phyloP scores from a whole-genome alignment of 2,113 vertebrate genomes.

The Piaya cayana region DNA sequence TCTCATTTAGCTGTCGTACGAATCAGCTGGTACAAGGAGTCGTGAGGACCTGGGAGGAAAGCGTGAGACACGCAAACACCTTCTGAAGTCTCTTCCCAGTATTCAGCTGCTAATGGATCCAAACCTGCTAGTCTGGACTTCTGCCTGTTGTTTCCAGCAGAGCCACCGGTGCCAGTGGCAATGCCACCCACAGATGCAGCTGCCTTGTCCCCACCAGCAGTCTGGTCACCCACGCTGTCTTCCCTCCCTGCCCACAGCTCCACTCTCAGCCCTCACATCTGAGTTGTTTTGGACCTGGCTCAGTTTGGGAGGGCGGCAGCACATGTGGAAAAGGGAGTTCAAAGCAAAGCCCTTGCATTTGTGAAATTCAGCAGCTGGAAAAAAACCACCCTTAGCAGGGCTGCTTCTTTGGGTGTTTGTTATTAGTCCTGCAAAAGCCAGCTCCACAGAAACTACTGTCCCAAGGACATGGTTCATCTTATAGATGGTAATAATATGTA shows the following conservation, averaged over 20 bases:
- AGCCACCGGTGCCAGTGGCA: too few species aligned
- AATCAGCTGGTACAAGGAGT: not conserved
- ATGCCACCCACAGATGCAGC: too few species aligned
- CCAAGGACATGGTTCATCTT: fast-evolving
- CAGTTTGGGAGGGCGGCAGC: not conserved
- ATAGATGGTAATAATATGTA: fast-evolving
- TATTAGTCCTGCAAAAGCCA: not conserved
- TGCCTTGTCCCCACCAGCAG: not conserved
- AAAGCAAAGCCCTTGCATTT: not conserved
- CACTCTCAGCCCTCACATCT: not conserved
- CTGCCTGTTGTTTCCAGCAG: not conserved
- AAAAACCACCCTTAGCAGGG: too few species aligned
- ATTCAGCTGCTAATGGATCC: fast-evolving
- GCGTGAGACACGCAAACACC: fast-evolving
- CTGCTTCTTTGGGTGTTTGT: fast-evolving
- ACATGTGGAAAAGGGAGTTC: not conserved
- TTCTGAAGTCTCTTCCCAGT: not conserved
- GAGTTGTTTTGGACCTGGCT: fast-evolving
- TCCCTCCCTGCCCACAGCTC: not conserved
- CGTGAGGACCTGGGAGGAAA: not conserved
- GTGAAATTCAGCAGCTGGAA: too few species aligned
- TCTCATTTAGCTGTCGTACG: not conserved
- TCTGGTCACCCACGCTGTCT: not conserved
- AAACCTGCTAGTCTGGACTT: fast-evolving
- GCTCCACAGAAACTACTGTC: fast-evolving